Evolutionary conservation across 2,797 vertebrate genomes (phyloP).

Genomic region (Anas bahamensis): DNA sequence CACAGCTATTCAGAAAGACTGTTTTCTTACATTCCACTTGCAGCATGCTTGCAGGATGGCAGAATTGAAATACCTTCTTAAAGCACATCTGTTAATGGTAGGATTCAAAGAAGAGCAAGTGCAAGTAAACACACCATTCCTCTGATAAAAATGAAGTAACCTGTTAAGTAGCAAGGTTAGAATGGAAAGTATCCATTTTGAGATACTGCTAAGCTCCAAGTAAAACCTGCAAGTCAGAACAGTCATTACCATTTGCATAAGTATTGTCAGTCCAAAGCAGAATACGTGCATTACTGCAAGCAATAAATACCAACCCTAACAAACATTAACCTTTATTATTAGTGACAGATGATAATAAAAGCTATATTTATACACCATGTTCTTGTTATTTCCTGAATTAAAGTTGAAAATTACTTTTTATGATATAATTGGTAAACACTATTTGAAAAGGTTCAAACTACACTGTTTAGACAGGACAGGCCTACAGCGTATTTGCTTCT

Average conservation of each 20-base stretch:
- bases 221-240: neutral
- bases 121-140: neutral
- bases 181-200: neutral
- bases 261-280: neutral
- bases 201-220: neutral
- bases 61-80: neutral
- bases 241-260: neutral
- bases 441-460: constrained; percentile 44
- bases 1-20: neutral
- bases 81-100: neutral
- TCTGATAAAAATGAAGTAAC: neutral
- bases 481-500: neutral
- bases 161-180: neutral
- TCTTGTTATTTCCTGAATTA: neutral
- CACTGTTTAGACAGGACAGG: neutral
- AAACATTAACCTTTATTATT: constrained; percentile 65
- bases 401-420: constrained; percentile 64
- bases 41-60: neutral
- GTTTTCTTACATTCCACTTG: neutral
- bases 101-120: neutral
- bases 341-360: neutral
- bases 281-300: neutral
- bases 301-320: constrained; percentile 47
- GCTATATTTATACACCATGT: neutral
- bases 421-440: constrained; percentile 28